A percentile compares a stretch with the other conserved stretches of the same genome.
Conservation (phyloP, 2,797 vertebrate genomes). For the Bucorvus abyssinicus region DNA sequence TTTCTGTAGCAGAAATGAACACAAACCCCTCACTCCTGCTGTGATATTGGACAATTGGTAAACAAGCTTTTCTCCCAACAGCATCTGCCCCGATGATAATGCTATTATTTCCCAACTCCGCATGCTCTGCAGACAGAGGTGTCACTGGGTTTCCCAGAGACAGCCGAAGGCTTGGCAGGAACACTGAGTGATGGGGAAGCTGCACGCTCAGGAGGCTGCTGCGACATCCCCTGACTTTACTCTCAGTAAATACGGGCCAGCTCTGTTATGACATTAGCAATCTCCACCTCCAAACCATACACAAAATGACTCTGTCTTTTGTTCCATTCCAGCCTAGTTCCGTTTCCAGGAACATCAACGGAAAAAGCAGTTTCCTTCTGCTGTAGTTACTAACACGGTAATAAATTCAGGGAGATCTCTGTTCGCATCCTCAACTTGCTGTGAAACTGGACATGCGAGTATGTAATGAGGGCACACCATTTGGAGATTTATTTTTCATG, state of each 20-base stretch:
- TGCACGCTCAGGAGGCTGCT: not conserved
- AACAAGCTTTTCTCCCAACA: not conserved
- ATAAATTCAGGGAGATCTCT: not conserved
- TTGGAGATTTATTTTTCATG: not conserved
- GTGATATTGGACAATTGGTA: not conserved
- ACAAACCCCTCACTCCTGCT: not conserved
- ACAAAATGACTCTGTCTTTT: not conserved
- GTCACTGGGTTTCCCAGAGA: not conserved
- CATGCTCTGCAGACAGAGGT: not conserved
- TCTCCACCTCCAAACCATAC: not conserved
- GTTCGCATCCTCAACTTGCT: not conserved
- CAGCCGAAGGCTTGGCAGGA: not conserved
- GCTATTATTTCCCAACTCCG: not conserved
- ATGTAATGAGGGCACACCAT: not conserved
- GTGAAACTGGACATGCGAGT: not conserved
- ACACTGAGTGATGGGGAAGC: not conserved
- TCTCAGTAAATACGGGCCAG: not conserved
- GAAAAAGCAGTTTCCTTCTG: not conserved
- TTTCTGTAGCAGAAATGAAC: not conserved
- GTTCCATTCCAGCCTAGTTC: not conserved
- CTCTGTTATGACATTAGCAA: not conserved
- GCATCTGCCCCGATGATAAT: not conserved
- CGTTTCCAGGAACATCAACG: rapidly evolving
- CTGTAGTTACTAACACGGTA: not conserved
- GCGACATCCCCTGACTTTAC: not conserved